Percentiles rank a stretch among this genome's conserved stretches.
These are phyloP conservation scores for Galago senegalensis DNA, from an alignment of 2,797 vertebrate genomes.

Conservation along the genomic window DNA sequence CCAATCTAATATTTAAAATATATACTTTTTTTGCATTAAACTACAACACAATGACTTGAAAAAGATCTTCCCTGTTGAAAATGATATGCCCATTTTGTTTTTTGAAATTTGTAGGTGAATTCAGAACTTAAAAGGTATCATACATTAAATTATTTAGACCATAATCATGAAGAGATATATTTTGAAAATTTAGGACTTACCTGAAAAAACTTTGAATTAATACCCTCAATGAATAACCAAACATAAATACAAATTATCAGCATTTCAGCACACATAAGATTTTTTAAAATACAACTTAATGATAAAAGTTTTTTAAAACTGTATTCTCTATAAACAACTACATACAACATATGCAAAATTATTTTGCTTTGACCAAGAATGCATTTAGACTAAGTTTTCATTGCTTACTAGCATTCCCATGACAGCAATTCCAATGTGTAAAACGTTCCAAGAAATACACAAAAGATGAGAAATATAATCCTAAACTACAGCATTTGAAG, in stretches of 20 bases:
- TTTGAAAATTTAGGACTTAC: conserved; percentile 60
- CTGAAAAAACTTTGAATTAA: conserved; percentile 69
- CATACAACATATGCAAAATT: conserved; percentile 40
- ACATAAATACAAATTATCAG: conserved; percentile 66
- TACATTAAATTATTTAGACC: conserved; percentile 31
- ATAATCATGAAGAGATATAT: conserved; percentile 20
- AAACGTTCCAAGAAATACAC: conserved; percentile 75
- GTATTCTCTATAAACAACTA: conserved; percentile 61
- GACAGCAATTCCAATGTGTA: conserved; percentile 76
- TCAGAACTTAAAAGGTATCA: conserved; percentile 46
- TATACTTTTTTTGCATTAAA: not conserved
- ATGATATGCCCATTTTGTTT: not conserved
- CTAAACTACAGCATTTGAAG: conserved; percentile 55
- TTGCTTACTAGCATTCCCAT: conserved; percentile 76
- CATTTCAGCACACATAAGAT: conserved; percentile 58
- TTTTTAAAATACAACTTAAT: conserved; percentile 36
- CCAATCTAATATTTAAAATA: conserved; percentile 43
- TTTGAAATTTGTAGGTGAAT: conserved; percentile 56
- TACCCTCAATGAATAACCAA: conserved; percentile 65
- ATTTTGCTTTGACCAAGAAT: conserved; percentile 80
- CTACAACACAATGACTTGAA: not conserved
- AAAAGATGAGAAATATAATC: conserved; percentile 80
- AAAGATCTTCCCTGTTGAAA: conserved; percentile 7
- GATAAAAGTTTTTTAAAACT: conserved; percentile 48
- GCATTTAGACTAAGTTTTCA: conserved; percentile 67